A percentile compares a stretch with the other conserved stretches of the same genome.
These are phyloP conservation scores for Nannobrachium achirus DNA, from an alignment of 2,113 vertebrate genomes.

Conservation along the genomic window DNA sequence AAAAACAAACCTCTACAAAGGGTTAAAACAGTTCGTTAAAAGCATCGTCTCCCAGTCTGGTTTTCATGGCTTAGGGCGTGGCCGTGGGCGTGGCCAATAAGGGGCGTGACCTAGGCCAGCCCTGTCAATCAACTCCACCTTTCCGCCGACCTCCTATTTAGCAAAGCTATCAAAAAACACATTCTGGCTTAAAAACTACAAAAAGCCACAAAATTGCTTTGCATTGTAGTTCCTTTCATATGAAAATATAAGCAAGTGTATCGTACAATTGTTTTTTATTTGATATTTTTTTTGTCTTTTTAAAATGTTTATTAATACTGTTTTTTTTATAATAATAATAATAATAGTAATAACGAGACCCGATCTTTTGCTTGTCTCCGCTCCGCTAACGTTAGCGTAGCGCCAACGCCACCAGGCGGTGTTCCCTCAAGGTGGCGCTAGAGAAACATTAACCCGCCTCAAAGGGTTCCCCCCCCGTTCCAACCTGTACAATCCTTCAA, in stretches of 20 bases:
- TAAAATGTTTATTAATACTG: slow-evolving; percentile 90
- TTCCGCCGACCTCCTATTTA: slow-evolving; percentile 82
- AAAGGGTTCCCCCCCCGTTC: slow-evolving; percentile 79
- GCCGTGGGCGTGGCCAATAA: too few species aligned
- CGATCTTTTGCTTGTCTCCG: slow-evolving; percentile 64
- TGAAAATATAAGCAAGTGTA: slow-evolving; percentile 99
- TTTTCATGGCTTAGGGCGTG: slow-evolving; percentile 94
- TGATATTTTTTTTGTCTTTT: slow-evolving; percentile 79
- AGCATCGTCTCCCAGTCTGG: slow-evolving; percentile 89
- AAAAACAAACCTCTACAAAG: slow-evolving; percentile 99
- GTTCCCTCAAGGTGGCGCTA: slow-evolving; percentile 70
- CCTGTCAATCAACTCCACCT: slow-evolving; percentile 78
- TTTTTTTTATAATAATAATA: too few species aligned
- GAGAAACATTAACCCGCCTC: slow-evolving; percentile 35
- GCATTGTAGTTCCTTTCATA: slow-evolving; percentile 98
- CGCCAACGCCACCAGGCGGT: slow-evolving; percentile 88
- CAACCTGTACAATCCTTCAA: slow-evolving; percentile 96
- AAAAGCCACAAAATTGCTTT: slow-evolving; percentile 99
- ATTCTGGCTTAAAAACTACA: slow-evolving; percentile 99
- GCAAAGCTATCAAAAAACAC: slow-evolving; percentile 99
- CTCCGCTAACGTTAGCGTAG: slow-evolving; percentile 88
- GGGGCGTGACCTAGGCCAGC: slow-evolving; percentile 59
- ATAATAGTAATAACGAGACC: slow-evolving; percentile 85
- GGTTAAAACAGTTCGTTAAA: slow-evolving; percentile 97
- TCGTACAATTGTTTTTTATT: slow-evolving; percentile 93